Evolutionary conservation across 2,113 vertebrate genomes (phyloP).

Genomic region (Oceanodroma tethys): DNA sequence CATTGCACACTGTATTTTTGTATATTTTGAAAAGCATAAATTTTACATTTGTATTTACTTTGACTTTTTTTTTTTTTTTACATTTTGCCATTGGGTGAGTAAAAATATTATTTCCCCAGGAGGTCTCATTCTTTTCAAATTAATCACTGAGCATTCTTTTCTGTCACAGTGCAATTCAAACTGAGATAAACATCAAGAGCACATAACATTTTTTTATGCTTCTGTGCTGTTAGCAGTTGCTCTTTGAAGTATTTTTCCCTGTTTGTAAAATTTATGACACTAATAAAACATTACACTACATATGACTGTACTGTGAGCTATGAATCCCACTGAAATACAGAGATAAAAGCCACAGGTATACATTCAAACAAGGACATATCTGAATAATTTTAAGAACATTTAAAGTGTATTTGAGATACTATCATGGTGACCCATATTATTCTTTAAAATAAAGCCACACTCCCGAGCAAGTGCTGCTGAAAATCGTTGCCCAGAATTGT

Average conservation of each 20-base stretch:
- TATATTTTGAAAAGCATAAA: neutral
- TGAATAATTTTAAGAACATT: neutral
- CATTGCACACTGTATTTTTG: neutral
- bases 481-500: neutral
- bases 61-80: neutral
- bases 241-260: slow-evolving; percentile 3
- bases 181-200: neutral
- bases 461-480: neutral
- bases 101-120: neutral
- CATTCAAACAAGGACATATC: neutral
- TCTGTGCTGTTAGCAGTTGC: neutral
- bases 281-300: slow-evolving; percentile 10
- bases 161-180: neutral
- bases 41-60: neutral
- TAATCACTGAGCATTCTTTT: neutral
- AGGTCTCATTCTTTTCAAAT: neutral
- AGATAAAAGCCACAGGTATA: slow-evolving; percentile 11
- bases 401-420: neutral
- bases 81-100: neutral
- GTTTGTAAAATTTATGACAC: slow-evolving; percentile 19
- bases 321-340: neutral
- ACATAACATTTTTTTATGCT: neutral
- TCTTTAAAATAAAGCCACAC: neutral
- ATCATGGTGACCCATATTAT: neutral
- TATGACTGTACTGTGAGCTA: neutral